Base-by-base conservation (phyloP, 2,888 invertebrate genomes). In the Trypoxylon attenuatum region DNA sequence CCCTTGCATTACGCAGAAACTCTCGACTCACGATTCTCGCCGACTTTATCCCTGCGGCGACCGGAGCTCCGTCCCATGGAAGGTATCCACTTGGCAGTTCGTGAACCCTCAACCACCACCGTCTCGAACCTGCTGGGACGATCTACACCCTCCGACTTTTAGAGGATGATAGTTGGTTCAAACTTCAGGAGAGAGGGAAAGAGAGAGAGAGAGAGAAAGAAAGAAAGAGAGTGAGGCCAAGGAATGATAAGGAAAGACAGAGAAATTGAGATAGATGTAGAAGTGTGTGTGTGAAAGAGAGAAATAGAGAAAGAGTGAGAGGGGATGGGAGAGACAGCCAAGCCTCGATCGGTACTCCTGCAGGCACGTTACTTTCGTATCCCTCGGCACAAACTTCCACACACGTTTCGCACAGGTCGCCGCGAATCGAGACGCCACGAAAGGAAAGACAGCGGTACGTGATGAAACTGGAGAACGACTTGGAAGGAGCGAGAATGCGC, bases 351-450 rank as follows among this genome's bases (percentile, higher is more conserved):
- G 43, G 39, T 58, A 50, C 58, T 51, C 1, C 8, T n/a, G 15
- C 10, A 13, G 54, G 13, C 10, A 29, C 38, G 33, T 29, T 51
- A 16, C 45, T 25, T 46, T 41, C 59, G 41, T 53, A 46, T 21
- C 22, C 16, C 43, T 16, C 25, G 21, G 39, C 50, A 50, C 27
- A 45, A 57, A 57, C 50, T 61, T 25, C 38, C 43, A 25, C 8
- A 5, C 13, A 19, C 13, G n/a, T n/a, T n/a, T n/a, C n/a, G n/a
- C n/a, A n/a, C n/a, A n/a, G n/a, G n/a, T n/a, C n/a, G n/a, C n/a
- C n/a, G n/a, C n/a, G n/a, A n/a, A n/a, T n/a, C n/a, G n/a, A n/a
- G n/a, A n/a, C n/a, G n/a, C n/a, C n/a, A n/a, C n/a, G n/a, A n/a
- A n/a, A n/a, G n/a, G n/a, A n/a, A n/a, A n/a, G n/a, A n/a, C n/a